Evolutionary conservation across 2,113 vertebrate genomes (phyloP).

Genomic region (Marmota monax): DNA sequence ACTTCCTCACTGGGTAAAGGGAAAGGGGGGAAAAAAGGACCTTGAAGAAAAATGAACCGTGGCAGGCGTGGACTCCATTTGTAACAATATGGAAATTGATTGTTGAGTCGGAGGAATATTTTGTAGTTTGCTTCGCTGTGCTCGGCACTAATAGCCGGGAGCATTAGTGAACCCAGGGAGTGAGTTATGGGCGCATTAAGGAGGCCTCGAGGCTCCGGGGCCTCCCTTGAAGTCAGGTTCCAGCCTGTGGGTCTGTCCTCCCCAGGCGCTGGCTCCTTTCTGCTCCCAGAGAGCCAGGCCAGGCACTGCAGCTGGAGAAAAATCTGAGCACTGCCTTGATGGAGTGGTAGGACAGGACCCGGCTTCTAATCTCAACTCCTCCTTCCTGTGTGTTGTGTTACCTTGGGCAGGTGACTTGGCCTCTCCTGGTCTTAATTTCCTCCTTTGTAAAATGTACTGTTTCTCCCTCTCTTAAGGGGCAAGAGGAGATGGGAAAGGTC

Average conservation of each 20-base stretch:
- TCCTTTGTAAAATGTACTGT: background rate
- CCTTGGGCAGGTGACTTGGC: background rate
- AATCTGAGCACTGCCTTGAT: background rate
- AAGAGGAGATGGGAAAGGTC: background rate
- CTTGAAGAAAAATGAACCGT: constrained; percentile 81
- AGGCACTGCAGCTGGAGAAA: background rate
- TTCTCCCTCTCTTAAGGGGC: background rate
- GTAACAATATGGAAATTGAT: constrained; percentile 86
- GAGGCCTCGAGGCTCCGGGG: constrained; percentile 50
- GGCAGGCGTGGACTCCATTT: constrained; percentile 79
- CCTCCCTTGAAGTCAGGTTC: constrained; percentile 58
- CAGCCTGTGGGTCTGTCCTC: background rate
- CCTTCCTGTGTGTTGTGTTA: background rate
- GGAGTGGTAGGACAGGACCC: background rate
- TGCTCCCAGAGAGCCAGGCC: background rate
- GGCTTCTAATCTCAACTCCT: background rate
- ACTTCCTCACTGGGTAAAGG: constrained; percentile 75
- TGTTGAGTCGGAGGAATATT: constrained; percentile 82
- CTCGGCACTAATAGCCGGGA: constrained; percentile 75
- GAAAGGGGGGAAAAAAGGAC: background rate
- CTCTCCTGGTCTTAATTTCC: background rate
- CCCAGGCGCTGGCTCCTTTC: background rate
- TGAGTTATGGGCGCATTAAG: constrained; percentile 81
- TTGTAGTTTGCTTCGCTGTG: constrained; percentile 84
- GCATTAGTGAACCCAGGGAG: constrained; percentile 78